These are phyloP conservation scores for Micromesistius poutassou DNA, from an alignment of 2,797 vertebrate genomes.

Conservation along the genomic window DNA sequence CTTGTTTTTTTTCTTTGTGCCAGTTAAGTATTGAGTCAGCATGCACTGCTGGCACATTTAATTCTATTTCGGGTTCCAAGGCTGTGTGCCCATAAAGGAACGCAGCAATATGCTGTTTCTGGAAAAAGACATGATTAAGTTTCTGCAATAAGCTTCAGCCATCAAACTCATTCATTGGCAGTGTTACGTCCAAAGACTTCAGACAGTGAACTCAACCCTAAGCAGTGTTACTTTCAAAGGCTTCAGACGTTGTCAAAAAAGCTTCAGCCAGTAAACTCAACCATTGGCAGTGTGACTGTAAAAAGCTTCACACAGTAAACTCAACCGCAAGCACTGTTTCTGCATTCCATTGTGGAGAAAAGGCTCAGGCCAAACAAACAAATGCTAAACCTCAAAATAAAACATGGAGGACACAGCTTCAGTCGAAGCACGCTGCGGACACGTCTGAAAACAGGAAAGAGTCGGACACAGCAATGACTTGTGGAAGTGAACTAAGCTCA, in stretches of 20 bases:
- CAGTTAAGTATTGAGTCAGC: not conserved
- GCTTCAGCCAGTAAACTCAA: not conserved
- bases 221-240: no score
- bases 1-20: not conserved
- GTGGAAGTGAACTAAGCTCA: conserved; percentile 44
- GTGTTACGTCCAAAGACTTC: no score
- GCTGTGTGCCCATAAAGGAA: not conserved
- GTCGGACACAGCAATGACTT: conserved; percentile 20
- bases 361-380: conserved; percentile 8
- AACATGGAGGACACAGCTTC: conserved; percentile 44
- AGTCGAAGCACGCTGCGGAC: conserved; percentile 35
- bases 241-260: no score
- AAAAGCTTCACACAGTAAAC: not conserved
- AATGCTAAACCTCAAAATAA: conserved; percentile 28
- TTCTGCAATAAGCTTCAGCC: conserved; percentile 19
- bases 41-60: not conserved
- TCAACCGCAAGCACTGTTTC: not conserved
- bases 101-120: conserved; percentile 26
- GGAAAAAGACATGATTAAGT: conserved; percentile 26
- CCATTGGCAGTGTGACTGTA: not conserved
- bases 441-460: conserved; percentile 66
- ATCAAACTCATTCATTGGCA: no score
- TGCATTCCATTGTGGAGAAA: not conserved
- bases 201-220: no score
- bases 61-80: conserved; percentile 7